Conservation (phyloP, 2,888 invertebrate genomes). For the Microchrysa polita region DNA sequence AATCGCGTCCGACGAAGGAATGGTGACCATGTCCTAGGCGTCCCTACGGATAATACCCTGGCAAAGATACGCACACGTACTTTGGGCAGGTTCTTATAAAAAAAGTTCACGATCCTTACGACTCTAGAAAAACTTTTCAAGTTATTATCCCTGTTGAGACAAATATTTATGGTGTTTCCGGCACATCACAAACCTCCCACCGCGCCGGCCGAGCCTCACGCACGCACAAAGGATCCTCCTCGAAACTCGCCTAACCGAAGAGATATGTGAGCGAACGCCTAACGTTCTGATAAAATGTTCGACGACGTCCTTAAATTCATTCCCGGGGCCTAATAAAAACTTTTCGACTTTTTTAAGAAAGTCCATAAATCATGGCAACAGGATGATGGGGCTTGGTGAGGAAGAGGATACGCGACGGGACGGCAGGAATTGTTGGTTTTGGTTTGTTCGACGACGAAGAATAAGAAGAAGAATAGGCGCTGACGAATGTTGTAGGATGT, state of each 20-base stretch:
- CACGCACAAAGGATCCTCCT: no score
- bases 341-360: constrained; percentile 33
- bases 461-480: no score
- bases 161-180: constrained; percentile 32
- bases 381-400: background rate
- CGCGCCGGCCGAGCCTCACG: background rate
- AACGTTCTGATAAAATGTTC: constrained; percentile 24
- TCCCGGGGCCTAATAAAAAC: constrained; percentile 27
- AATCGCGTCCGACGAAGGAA: background rate
- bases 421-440: no score
- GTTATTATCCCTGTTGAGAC: constrained; percentile 31
- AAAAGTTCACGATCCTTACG: constrained; percentile 22
- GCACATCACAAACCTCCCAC: constrained; percentile 30
- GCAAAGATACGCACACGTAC: constrained; percentile 17
- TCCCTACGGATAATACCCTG: no score
- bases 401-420: no score
- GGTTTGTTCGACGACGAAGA: no score
- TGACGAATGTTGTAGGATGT: no score
- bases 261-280: no score
- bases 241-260: background rate
- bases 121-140: constrained; percentile 12
- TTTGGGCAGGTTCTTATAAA: constrained; percentile 13
- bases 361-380: constrained; percentile 16
- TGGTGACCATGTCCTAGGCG: background rate
- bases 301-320: constrained; percentile 33